These are phyloP conservation scores for Lophotriccus pileatus DNA, from an alignment of 2,797 vertebrate species.

Conservation along the genomic window DNA sequence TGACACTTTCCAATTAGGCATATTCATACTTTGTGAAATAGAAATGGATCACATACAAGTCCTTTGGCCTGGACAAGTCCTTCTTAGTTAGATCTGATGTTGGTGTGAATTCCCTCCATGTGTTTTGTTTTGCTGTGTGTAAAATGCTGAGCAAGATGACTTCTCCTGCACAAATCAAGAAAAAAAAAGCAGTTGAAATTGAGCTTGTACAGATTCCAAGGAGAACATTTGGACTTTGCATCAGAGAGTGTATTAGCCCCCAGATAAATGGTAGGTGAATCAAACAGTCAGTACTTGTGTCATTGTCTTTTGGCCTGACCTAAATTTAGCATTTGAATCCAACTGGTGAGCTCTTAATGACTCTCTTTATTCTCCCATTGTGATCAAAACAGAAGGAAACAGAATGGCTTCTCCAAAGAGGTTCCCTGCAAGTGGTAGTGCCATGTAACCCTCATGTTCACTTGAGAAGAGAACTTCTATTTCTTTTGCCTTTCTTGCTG, in stretches of 20 bases:
- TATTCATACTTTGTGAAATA: not conserved
- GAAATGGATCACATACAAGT: not conserved
- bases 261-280: not conserved
- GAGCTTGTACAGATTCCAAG: not conserved
- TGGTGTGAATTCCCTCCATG: not conserved
- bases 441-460: not conserved
- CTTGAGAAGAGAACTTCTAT: not conserved
- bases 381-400: not conserved
- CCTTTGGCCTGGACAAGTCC: not conserved
- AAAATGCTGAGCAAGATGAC: not conserved
- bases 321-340: not conserved
- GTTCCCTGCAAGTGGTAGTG: not conserved
- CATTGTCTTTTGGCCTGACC: not conserved
- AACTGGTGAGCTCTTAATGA: not conserved
- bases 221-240: not conserved
- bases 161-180: not conserved
- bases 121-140: not conserved
- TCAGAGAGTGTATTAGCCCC: not conserved
- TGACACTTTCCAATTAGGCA: not conserved
- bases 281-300: not conserved
- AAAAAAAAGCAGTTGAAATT: not conserved
- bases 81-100: not conserved
- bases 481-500: not conserved
- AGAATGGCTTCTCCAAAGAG: not conserved
- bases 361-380: not conserved